Conservation (phyloP, 2,113 vertebrate genomes). For the Cromileptes altivelis region DNA sequence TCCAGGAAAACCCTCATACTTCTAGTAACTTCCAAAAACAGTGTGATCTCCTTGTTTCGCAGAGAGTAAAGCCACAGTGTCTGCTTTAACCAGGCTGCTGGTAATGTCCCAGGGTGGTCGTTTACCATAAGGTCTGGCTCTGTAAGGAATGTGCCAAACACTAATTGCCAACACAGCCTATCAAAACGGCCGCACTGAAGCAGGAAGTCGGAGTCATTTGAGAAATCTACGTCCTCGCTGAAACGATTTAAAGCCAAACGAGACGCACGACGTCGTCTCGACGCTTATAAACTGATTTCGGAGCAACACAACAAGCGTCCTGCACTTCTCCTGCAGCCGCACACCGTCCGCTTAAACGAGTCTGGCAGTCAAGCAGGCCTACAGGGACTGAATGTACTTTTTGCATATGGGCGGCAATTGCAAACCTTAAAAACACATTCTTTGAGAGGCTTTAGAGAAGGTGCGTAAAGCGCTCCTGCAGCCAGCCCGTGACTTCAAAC, state of each 20-base stretch:
- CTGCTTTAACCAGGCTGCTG: constrained; percentile 3
- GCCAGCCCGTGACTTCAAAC: constrained; percentile 16
- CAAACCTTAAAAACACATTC: constrained; percentile 68
- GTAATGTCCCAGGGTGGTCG: constrained; percentile 50
- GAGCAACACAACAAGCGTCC: constrained; percentile 38
- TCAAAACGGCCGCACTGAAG: constrained; percentile 68
- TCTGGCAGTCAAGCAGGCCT: constrained; percentile 47
- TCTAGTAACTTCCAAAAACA: background rate
- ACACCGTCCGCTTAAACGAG: constrained; percentile 46
- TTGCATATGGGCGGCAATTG: constrained; percentile 80
- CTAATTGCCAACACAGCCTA: constrained; percentile 78
- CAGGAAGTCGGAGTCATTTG: constrained; percentile 76
- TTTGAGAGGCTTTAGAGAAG: constrained; percentile 54
- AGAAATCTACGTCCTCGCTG: constrained; percentile 54
- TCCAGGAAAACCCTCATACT: no score
- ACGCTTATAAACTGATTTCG: constrained; percentile 28
- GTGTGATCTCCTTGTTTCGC: background rate
- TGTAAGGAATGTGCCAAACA: constrained; percentile 71
- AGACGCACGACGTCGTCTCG: constrained; percentile 55
- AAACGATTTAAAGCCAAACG: constrained; percentile 61
- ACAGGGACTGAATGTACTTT: constrained; percentile 82
- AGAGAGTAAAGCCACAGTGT: background rate
- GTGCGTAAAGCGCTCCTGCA: constrained; percentile 46
- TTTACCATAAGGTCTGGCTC: constrained; percentile 47
- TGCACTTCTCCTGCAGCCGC: constrained; percentile 34